phyloP scores from a whole-genome alignment of 1,140 invertebrate genomes.

The Danaus melanippus region DNA sequence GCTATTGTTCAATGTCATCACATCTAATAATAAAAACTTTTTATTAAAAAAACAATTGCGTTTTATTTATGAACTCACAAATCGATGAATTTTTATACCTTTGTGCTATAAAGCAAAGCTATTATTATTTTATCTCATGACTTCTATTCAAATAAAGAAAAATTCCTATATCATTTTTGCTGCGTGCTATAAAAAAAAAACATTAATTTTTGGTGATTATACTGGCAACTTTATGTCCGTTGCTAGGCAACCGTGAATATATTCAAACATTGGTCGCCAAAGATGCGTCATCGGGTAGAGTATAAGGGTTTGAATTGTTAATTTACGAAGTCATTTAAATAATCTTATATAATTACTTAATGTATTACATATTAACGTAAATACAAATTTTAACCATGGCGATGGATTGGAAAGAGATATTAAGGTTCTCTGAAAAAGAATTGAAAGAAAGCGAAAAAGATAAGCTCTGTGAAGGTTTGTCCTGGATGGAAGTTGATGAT shows the following conservation, averaged over 20 bases:
- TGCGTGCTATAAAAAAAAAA: too few species aligned
- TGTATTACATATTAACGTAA: conserved; percentile 22
- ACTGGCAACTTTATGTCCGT: conserved; percentile 11
- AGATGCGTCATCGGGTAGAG: too few species aligned
- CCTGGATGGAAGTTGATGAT: conserved; percentile 74
- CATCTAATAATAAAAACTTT: conserved; percentile 68
- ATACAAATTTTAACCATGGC: conserved; percentile 26
- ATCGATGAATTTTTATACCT: neutral
- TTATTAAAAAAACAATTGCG: conserved; percentile 30
- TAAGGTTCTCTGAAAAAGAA: conserved; percentile 71
- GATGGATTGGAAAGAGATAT: conserved; percentile 75
- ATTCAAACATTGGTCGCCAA: conserved; percentile 17
- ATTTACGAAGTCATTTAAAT: too few species aligned
- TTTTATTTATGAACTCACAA: conserved; percentile 25
- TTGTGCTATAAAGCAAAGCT: neutral
- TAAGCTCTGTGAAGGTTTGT: conserved; percentile 73
- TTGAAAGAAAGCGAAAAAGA: conserved; percentile 75
- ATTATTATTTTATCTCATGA: neutral
- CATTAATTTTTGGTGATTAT: too few species aligned
- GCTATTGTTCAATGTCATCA: conserved; percentile 64
- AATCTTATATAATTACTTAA: too few species aligned
- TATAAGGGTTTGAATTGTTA: too few species aligned
- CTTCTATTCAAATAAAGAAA: too few species aligned
- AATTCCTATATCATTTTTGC: too few species aligned
- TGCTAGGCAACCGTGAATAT: conserved; percentile 28